Conservation (phyloP, 2,888 invertebrate genomes). For the Agriopis leucophaearia region DNA sequence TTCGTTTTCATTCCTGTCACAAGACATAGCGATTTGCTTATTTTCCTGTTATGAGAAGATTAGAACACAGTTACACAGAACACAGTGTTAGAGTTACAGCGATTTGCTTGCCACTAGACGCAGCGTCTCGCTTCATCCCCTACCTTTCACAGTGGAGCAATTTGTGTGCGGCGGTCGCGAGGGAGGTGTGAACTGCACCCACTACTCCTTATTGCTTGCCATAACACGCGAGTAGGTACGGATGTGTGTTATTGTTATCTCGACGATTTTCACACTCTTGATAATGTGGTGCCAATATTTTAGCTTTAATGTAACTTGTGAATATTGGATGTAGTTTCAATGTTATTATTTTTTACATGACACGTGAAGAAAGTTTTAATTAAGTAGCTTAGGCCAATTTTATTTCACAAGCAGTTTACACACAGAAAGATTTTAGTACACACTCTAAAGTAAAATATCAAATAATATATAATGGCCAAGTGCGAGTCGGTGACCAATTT, state of each 20-base stretch:
- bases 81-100: background rate
- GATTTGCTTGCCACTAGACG: background rate
- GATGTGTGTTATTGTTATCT: slow-evolving; percentile 30
- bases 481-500: too few relatives aligned
- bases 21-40: background rate
- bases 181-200: slow-evolving; percentile 44
- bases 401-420: too few relatives aligned
- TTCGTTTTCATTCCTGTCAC: background rate
- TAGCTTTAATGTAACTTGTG: background rate
- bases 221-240: slow-evolving; percentile 40
- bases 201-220: slow-evolving; percentile 45
- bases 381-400: too few relatives aligned
- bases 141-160: slow-evolving; percentile 27
- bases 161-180: slow-evolving; percentile 27
- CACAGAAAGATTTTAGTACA: too few relatives aligned
- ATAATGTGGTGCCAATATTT: background rate
- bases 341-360: background rate
- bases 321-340: slow-evolving; percentile 2
- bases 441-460: too few relatives aligned
- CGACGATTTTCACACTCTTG: slow-evolving; percentile 5
- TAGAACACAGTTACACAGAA: too few relatives aligned
- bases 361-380: background rate
- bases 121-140: slow-evolving; percentile 23
- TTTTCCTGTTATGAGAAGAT: background rate
- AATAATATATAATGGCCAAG: too few relatives aligned